Evolutionary conservation across 2,113 vertebrate species (phyloP), one percentile per base, ranked within the genome.

Genomic region (Hippolais icterina): DNA sequence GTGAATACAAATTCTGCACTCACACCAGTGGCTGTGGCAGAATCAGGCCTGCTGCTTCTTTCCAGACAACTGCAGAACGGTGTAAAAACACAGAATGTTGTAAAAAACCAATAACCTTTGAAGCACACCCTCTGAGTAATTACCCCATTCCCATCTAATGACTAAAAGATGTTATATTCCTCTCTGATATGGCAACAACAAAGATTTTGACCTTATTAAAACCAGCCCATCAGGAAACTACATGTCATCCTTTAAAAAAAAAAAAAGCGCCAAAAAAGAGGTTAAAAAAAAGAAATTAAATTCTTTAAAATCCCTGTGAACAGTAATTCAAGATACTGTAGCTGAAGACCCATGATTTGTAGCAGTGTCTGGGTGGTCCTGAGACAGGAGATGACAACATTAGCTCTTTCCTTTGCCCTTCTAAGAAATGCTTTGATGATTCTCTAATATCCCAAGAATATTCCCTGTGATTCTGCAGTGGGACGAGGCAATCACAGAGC

Each of bases 101-200:
- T 93, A 97, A 95, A 95, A 97, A 97, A 56, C 76, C 91, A 97
- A 90, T 92, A 96, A 97, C 93, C 95, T 97, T 96, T 97, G 96
- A 97, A 97, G 94, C 93, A 84, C 69, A 81, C 92, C 72, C 96
- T 94, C 93, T 60, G 81, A 96, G 93, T 96, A 96, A 96, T 95
- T 97, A 97, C 86, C 49, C 95, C 93, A 96, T 97, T 95, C 88
- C 84, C 95, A 93, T 92, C 76, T 97, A 97, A 97, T 97, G 94
- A 95, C 92, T 97, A 97, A 97, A 97, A 97, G 97, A 97, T 97
- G 97, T 97, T 94, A 90, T 93, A 95, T 87, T 95, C 72, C 59
- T 95, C 83, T 97, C 94, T 93, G 93, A 97, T 96, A 97, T 96
- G 90, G 95, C 93, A 97, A 97, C 93, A 97, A 95, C 94, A 97